Conservation (phyloP, 2,113 vertebrate species). For the Damaliscus lunatus region DNA sequence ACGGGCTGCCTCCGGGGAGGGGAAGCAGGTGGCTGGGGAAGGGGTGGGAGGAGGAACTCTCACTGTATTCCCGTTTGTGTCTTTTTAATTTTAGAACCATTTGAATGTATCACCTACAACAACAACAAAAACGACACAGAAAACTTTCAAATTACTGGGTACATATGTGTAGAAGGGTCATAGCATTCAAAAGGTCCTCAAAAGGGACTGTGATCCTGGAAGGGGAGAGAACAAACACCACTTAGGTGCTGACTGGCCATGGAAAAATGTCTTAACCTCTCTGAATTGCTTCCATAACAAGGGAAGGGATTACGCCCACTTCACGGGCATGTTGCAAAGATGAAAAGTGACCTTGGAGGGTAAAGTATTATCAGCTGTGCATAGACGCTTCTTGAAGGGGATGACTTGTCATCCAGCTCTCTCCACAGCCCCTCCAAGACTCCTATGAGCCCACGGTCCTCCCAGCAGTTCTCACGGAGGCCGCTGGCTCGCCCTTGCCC, state of each 20-base stretch:
- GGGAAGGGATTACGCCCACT: neutral
- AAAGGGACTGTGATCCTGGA: neutral
- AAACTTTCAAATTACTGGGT: slow-evolving; percentile 19
- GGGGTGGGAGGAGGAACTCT: slow-evolving; percentile 44
- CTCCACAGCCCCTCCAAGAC: neutral
- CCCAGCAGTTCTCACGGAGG: neutral
- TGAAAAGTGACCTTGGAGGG: rapidly evolving
- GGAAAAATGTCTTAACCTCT: neutral
- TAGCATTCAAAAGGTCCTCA: neutral
- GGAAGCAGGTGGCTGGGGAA: slow-evolving; percentile 58
- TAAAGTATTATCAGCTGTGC: neutral
- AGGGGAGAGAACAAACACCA: neutral
- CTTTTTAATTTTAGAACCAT: slow-evolving; percentile 62
- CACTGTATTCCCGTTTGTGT: slow-evolving; percentile 29
- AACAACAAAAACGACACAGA: neutral
- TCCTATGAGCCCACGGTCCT: neutral
- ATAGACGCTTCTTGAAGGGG: neutral
- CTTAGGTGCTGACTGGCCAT: neutral
- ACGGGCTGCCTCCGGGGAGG: neutral
- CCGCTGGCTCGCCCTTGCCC: neutral
- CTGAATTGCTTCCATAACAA: neutral
- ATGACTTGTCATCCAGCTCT: rapidly evolving
- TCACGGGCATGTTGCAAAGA: rapidly evolving
- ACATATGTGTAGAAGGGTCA: neutral
- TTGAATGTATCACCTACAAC: slow-evolving; percentile 53